A percentile compares a stretch with the other conserved stretches of the same genome.
Evolutionary conservation across 2,888 invertebrate genomes (phyloP).

Genomic region (Holacanthella duospinosa): DNA sequence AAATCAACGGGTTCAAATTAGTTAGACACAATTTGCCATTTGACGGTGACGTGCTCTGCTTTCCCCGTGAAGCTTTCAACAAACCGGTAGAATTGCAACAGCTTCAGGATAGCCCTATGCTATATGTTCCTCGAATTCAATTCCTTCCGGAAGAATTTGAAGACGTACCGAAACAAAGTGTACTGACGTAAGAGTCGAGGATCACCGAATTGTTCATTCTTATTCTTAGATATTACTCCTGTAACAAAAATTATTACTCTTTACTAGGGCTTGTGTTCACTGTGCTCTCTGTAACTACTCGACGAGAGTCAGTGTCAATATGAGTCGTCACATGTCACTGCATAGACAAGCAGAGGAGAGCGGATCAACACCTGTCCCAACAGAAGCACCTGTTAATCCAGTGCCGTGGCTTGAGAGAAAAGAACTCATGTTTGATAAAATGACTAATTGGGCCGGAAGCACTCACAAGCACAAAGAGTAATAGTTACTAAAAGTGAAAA

Average conservation of each 20-base stretch:
- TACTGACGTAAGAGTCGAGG: constrained; percentile 50
- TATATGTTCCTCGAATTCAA: constrained; percentile 19
- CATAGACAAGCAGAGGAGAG: constrained; percentile 45
- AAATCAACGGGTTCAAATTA: too few species aligned
- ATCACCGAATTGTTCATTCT: too few species aligned
- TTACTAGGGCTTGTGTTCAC: constrained; percentile 27
- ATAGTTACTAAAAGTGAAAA: not conserved
- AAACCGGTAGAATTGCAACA: not conserved
- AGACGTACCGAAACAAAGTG: constrained; percentile 45
- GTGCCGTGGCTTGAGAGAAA: constrained; percentile 66
- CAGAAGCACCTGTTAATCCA: constrained; percentile 65
- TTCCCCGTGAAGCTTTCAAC: not conserved
- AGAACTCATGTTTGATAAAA: constrained; percentile 72
- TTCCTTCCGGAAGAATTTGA: constrained; percentile 54
- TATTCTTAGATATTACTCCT: not conserved
- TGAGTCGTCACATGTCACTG: constrained; percentile 57
- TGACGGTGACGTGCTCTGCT: too few species aligned
- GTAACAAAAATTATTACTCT: too few species aligned
- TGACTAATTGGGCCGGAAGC: constrained; percentile 71
- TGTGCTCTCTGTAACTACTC: constrained; percentile 39
- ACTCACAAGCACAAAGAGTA: constrained; percentile 41
- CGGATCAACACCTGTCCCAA: constrained; percentile 42
- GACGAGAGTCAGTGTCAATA: constrained; percentile 47
- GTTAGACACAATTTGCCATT: too few species aligned
- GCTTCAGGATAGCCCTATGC: constrained; percentile 18